Evolutionary conservation across 2,888 invertebrate genomes (phyloP), one percentile per base, ranked within the genome.

Genomic region (Abrostola tripartita): DNA sequence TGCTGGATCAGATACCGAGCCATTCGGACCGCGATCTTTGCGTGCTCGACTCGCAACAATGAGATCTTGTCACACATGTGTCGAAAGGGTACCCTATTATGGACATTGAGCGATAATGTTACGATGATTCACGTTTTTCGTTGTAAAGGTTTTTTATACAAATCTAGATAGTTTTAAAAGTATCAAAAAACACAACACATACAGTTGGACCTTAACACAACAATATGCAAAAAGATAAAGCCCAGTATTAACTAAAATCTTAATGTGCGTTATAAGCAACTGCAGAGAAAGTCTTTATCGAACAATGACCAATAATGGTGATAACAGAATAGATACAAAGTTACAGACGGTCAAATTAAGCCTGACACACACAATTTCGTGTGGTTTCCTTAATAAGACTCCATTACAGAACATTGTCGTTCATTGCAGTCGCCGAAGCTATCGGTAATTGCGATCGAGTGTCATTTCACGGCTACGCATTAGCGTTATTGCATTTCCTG

Each of bases 381-480:
- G 0, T 55, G 11, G 4, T 54, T 49, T 12, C 36, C 52, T 7
- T 42, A 68, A 68, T 40, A 57, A 52, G 68, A 64, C 66, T 75
- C 76, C 70, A 76, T 78, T 85, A 84, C 54, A 66, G 53, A 52
- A 67, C 65, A 89, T 84, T 89, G 90, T 91, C 86, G 81, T 84
- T 81, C 83, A 78, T 75, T 82, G 82, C 84, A 83, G 79, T 88
- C 88, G 86, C 81, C 80, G 81, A 68, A 76, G 82, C 81, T 93
- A 93, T 93, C 93, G 81, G 84, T 93, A 93, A 93, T 93, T 93
- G 92, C 90, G 81, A 94, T 94, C 93, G 69, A 78, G 89, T 90
- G 92, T 93, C 93, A 93, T 93, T 93, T 93, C 92, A 92, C 92
- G 91, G 92, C 85, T 89, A 91, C 92, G 91, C 92, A 92, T 93